phyloP scores from a whole-genome alignment of 1,140 invertebrate genomes.

The Calosoma granatense region DNA sequence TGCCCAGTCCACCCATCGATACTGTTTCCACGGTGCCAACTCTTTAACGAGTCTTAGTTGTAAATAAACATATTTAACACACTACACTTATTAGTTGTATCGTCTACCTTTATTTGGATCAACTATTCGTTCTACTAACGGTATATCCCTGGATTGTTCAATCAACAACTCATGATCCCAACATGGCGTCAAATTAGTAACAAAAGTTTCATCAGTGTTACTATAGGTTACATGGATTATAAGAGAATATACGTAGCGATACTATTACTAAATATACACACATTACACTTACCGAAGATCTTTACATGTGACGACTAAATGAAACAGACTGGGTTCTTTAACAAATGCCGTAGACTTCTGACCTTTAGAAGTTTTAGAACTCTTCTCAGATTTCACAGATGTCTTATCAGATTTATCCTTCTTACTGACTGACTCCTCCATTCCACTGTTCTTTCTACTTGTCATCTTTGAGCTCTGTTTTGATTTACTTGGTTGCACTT shows the following conservation, averaged over 20 bases:
- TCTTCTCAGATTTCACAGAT: no score
- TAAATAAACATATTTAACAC: background rate
- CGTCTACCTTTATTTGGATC: slow-evolving; percentile 20
- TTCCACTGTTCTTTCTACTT: background rate
- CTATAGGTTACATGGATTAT: background rate
- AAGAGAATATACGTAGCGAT: no score
- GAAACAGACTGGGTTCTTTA: background rate
- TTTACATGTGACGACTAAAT: background rate
- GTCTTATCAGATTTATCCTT: no score
- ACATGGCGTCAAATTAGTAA: slow-evolving; percentile 17
- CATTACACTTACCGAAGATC: background rate
- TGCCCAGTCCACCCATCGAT: slow-evolving; percentile 36
- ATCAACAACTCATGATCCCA: slow-evolving; percentile 27
- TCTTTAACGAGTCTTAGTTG: background rate
- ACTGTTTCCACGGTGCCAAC: slow-evolving; percentile 27
- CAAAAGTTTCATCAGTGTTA: slow-evolving; percentile 3
- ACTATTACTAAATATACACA: no score
- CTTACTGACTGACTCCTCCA: background rate
- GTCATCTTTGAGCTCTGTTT: background rate
- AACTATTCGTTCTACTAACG: slow-evolving; percentile 26
- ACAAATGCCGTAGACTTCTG: background rate
- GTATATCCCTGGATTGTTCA: slow-evolving; percentile 27
- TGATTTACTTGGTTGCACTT: slow-evolving; percentile 3
- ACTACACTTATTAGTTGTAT: background rate
- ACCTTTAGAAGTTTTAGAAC: slow-evolving; percentile 6